Evolutionary conservation across 2,113 vertebrate species (phyloP).

Genomic region (Oryzias woworae): DNA sequence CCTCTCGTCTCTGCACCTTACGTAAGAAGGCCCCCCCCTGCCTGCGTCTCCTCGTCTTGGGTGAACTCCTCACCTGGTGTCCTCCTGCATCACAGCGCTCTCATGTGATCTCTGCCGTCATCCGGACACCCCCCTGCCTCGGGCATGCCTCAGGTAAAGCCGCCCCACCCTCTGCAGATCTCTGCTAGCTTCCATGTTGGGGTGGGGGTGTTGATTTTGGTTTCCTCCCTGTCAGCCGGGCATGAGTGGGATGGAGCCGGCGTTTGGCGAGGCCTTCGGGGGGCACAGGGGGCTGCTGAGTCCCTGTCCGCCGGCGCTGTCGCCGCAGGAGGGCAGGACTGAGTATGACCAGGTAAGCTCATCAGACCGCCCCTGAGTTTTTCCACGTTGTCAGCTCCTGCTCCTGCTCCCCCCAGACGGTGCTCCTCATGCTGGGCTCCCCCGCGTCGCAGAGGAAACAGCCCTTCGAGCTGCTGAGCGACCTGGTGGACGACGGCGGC

Average conservation of each 20-base stretch:
- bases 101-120: neutral
- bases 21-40: constrained; percentile 21
- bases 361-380: rapidly evolving
- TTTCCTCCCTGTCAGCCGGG: constrained; percentile 63
- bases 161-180: neutral
- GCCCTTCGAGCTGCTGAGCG: constrained; percentile 78
- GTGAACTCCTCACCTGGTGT: neutral
- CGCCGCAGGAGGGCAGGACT: constrained; percentile 70
- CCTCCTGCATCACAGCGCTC: neutral
- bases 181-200: neutral
- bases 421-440: constrained; percentile 77
- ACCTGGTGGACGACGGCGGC: constrained; percentile 77
- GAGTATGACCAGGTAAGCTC: constrained; percentile 75
- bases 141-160: constrained; percentile 76
- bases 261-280: constrained; percentile 78
- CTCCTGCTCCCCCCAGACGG: constrained; percentile 47
- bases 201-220: constrained; percentile 8
- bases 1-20: constrained; percentile 34
- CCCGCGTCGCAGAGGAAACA: constrained; percentile 73
- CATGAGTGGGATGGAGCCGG: constrained; percentile 80
- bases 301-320: constrained; percentile 72
- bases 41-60: neutral
- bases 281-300: constrained; percentile 65
- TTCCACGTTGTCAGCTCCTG: neutral
- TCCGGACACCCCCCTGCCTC: constrained; percentile 59